phyloP scores from a whole-genome alignment of 2,797 vertebrate species.

The Bradypus variegatus region DNA sequence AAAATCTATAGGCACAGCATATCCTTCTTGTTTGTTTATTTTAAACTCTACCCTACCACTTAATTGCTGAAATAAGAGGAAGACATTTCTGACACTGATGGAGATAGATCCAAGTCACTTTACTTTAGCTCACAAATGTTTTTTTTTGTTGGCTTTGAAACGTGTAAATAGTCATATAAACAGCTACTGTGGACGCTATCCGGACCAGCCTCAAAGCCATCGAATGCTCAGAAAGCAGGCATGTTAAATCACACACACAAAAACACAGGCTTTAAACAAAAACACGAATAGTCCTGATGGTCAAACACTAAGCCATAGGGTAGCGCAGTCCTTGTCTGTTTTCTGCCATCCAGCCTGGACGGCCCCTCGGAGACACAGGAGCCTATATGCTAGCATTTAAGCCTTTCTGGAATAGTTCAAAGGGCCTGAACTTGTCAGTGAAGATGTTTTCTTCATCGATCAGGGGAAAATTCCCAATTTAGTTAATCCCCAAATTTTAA shows the following conservation, averaged over 20 bases:
- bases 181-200: constrained; percentile 39
- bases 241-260: constrained; percentile 58
- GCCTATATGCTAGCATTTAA: not conserved
- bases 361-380: not conserved
- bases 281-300: constrained; percentile 24
- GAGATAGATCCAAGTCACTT: not conserved
- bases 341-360: not conserved
- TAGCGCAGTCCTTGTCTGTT: not conserved
- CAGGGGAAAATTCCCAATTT: not conserved
- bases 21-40: not conserved
- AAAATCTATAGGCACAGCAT: not conserved
- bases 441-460: not conserved
- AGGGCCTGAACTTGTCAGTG: not conserved
- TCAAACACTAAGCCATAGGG: constrained; percentile 2
- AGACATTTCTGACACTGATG: not conserved
- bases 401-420: constrained; percentile 4
- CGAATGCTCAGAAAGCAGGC: constrained; percentile 49
- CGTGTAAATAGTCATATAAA: not conserved
- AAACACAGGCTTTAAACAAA: constrained; percentile 44
- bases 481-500: constrained; percentile 41
- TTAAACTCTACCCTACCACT: not conserved
- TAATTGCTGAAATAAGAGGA: not conserved
- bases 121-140: not conserved
- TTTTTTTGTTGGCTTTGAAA: constrained; percentile 48
- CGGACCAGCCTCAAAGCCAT: constrained; percentile 26